Base-by-base conservation (phyloP, 2,113 vertebrate genomes). In the Piaya cayana region DNA sequence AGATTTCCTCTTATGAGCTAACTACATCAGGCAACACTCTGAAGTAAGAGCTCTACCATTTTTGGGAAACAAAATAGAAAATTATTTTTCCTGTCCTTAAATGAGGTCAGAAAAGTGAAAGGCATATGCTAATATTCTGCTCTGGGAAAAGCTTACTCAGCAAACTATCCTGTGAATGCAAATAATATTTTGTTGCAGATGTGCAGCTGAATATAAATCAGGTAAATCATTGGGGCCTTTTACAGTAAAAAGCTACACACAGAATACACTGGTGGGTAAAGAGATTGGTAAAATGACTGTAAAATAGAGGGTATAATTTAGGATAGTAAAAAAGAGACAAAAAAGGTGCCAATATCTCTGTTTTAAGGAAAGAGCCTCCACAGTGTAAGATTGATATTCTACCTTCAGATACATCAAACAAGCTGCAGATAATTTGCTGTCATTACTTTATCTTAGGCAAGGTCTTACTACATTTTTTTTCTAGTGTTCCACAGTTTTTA, bases 121-220 rank as follows among this genome's bases (percentile, higher is more conserved):
- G 42, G 32, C 68, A 81, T 63, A 60, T 94, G 63, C 86, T 92
- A 88, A 90, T 86, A 70, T 67, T 77, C 85, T 80, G 68, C 0
- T 1, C 12, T 39, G 75, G 86, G 21, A 50, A 34, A 74, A 69
- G n/a, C 4, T 69, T 55, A 34, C 52, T 88, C 62, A 86, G 63
- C 47, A 45, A 90, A 42, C 79, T 59, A 86, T 71, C 93, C 59
- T 92, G 72, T 53, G 86, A 77, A 90, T 63, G 85, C 56, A 93
- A 95, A 95, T 81, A 90, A 64, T 5, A 64, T 59, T n/a, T 96
- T 91, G 32, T 67, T 95, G 92, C 93, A 95, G 94, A 91, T 93
- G 63, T 88, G 82, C 50, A 72, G 52, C 4, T 27, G 63, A 91
- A 65, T 45, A 90, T 26, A 94, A 62, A 9, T 29, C 70, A 80